These are phyloP conservation scores for Corbicula japonica DNA, from an alignment of 2,888 invertebrate species.

Conservation along the genomic window DNA sequence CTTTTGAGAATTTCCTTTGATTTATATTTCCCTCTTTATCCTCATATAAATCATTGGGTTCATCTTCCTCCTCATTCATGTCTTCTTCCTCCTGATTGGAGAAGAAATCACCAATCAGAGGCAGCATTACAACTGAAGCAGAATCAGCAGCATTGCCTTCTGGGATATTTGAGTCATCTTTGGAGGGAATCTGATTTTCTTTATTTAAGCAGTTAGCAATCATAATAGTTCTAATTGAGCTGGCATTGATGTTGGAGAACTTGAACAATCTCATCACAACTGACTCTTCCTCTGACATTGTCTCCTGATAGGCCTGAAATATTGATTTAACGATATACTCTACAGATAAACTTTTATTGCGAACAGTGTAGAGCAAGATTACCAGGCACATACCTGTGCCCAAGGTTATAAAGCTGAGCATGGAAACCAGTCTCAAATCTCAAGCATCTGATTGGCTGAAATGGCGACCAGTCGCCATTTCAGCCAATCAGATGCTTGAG, in stretches of 20 bases:
- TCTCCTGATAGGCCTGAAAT: slow-evolving; percentile 91
- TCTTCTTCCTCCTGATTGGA: slow-evolving; percentile 54
- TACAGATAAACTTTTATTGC: no score
- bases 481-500: no score
- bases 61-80: slow-evolving; percentile 33
- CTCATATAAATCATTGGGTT: slow-evolving; percentile 20
- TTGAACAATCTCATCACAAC: slow-evolving; percentile 87
- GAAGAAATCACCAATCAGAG: slow-evolving; percentile 48
- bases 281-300: slow-evolving; percentile 92
- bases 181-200: slow-evolving; percentile 25
- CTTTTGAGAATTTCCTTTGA: slow-evolving; percentile 16
- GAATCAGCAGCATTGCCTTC: slow-evolving; percentile 17
- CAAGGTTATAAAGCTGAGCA: no score
- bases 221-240: slow-evolving; percentile 92
- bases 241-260: slow-evolving; percentile 93
- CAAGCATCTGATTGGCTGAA: no score
- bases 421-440: no score
- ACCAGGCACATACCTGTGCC: no score
- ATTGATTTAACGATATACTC: no score
- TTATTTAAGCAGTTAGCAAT: slow-evolving; percentile 90
- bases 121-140: slow-evolving; percentile 30
- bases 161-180: slow-evolving; percentile 13
- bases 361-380: no score
- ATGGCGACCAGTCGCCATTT: no score
- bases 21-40: slow-evolving; percentile 26